phyloP scores from a whole-genome alignment of 2,113 vertebrate genomes.

The Rhagologus leucostigma region DNA sequence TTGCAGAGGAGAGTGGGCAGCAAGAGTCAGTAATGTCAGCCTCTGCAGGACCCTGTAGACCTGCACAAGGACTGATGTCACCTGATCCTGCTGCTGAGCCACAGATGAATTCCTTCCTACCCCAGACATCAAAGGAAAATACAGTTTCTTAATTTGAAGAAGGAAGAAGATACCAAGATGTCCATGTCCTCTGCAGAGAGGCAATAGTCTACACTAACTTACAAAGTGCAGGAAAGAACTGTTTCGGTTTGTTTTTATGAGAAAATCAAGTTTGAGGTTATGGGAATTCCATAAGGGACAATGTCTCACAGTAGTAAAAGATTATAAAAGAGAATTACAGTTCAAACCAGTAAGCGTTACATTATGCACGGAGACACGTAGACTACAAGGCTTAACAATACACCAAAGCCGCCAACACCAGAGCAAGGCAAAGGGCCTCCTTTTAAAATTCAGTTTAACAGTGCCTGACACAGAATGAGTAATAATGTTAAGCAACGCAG shows the following conservation, averaged over 20 bases:
- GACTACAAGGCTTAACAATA: conserved; percentile 53
- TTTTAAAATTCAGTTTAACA: conserved; percentile 54
- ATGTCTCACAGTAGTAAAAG: conserved; percentile 64
- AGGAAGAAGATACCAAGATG: background rate
- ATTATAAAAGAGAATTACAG: conserved; percentile 64
- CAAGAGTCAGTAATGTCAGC: background rate
- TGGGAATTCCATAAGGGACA: conserved; percentile 60
- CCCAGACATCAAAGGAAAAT: background rate
- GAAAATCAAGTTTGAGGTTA: conserved; percentile 53
- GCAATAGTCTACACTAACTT: conserved; percentile 13
- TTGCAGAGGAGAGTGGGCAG: background rate
- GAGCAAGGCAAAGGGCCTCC: conserved; percentile 31
- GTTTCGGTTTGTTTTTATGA: conserved; percentile 20
- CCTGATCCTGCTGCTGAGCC: background rate
- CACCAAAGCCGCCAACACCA: conserved; percentile 5
- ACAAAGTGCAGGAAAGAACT: conserved; percentile 1
- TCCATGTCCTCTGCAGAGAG: background rate
- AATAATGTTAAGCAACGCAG: conserved; percentile 56
- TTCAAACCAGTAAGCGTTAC: conserved; percentile 46
- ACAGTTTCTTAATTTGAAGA: conserved; percentile 1
- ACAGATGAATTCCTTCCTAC: background rate
- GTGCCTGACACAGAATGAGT: conserved; percentile 46
- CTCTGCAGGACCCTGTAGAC: background rate
- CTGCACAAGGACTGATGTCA: background rate
- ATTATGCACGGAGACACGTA: conserved; percentile 39